Conservation (phyloP, 2,888 invertebrate species). For the Tridacna crocea region DNA sequence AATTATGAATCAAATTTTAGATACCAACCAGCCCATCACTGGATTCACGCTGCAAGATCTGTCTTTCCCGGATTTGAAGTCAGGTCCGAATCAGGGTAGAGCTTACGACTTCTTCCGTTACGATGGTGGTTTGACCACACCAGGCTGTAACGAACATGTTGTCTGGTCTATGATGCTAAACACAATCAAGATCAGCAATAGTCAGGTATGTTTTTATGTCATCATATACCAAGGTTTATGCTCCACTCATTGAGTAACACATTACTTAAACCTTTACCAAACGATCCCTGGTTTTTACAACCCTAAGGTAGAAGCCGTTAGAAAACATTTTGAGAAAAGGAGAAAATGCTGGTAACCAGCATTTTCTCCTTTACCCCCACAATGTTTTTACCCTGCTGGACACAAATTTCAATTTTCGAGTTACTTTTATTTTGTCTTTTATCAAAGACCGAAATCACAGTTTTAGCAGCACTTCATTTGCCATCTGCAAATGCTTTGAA, state of each 20-base stretch:
- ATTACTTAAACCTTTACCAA: background rate
- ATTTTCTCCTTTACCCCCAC: background rate
- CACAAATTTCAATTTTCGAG: too few relatives aligned
- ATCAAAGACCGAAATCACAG: too few relatives aligned
- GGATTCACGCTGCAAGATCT: conserved; percentile 39
- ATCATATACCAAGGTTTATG: background rate
- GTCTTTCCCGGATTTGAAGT: conserved; percentile 23
- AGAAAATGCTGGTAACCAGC: background rate
- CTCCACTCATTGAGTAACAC: background rate
- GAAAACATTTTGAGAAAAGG: background rate
- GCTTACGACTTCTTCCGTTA: conserved; percentile 64
- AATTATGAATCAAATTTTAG: background rate
- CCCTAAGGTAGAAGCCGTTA: too few relatives aligned
- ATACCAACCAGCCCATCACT: background rate
- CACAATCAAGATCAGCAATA: conserved; percentile 27
- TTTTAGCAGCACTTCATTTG: too few relatives aligned
- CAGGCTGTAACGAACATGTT: conserved; percentile 69
- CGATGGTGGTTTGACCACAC: conserved; percentile 73
- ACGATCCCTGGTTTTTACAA: too few relatives aligned
- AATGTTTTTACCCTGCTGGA: too few relatives aligned
- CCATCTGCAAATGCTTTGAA: too few relatives aligned
- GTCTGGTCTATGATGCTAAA: conserved; percentile 69
- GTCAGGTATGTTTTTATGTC: conserved; percentile 42
- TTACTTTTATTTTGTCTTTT: too few relatives aligned
- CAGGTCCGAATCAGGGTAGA: background rate